phyloP scores from a whole-genome alignment of 64 coral and sea anemone genomes.

The Montipora capricornis region DNA sequence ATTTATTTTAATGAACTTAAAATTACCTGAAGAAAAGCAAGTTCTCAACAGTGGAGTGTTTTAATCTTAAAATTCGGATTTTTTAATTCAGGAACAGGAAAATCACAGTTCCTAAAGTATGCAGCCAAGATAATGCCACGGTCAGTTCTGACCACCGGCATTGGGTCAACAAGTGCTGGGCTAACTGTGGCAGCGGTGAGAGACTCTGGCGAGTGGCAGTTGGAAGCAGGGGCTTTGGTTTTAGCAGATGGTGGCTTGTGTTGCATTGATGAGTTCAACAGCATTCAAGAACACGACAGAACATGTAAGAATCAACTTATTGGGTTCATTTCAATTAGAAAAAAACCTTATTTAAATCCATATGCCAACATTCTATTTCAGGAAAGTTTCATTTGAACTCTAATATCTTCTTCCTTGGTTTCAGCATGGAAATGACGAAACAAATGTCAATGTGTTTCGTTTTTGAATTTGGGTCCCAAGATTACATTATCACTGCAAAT shows the following conservation, averaged over 20 bases:
- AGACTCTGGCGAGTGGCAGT: slow-evolving; percentile 95
- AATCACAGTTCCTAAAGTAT: slow-evolving; percentile 98
- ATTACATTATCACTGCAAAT: too few relatives aligned
- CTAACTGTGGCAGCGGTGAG: slow-evolving; percentile 92
- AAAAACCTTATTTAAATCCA: too few relatives aligned
- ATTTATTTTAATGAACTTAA: background rate
- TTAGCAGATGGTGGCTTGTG: slow-evolving; percentile 98
- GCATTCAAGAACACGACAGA: slow-evolving; percentile 94
- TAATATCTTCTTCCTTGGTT: too few relatives aligned
- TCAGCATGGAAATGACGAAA: too few relatives aligned
- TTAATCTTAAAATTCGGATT: background rate
- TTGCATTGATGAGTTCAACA: slow-evolving; percentile 98
- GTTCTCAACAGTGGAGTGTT: background rate
- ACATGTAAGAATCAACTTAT: slow-evolving; percentile 75
- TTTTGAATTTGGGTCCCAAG: too few relatives aligned
- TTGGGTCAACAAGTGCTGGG: slow-evolving; percentile 98
- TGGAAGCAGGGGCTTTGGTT: slow-evolving; percentile 96
- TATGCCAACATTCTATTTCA: too few relatives aligned
- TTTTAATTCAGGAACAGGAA: slow-evolving; percentile 85
- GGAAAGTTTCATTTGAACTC: too few relatives aligned
- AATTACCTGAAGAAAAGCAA: background rate
- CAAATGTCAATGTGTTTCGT: too few relatives aligned
- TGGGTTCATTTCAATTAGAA: background rate
- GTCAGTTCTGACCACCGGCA: slow-evolving; percentile 95
- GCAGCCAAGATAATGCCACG: slow-evolving; percentile 91